Percentiles rank a stretch among this genome's conserved stretches.
Conservation (phyloP, 1,140 invertebrate genomes). For the Hylaeus volcanicus region DNA sequence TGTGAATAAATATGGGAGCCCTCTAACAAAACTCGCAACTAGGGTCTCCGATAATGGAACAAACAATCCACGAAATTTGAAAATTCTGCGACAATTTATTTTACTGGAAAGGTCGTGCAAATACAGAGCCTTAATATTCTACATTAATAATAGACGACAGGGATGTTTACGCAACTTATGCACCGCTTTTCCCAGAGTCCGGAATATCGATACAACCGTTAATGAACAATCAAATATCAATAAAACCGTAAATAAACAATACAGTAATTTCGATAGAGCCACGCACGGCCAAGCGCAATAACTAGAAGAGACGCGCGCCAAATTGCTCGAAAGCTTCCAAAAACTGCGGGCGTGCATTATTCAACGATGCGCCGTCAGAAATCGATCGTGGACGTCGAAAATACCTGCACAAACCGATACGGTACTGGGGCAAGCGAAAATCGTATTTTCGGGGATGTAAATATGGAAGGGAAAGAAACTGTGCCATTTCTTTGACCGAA, state of each 20-base stretch:
- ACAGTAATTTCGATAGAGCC: neutral
- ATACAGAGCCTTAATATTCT: neutral
- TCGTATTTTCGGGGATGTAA: neutral
- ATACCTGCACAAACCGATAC: neutral
- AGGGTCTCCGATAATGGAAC: too few relatives aligned
- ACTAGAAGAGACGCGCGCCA: neutral
- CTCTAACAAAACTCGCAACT: too few relatives aligned
- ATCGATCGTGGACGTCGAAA: neutral
- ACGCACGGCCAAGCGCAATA: neutral
- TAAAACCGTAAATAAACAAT: slow-evolving; percentile 16
- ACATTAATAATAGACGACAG: neutral
- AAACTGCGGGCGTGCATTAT: slow-evolving; percentile 23
- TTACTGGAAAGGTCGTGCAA: too few relatives aligned
- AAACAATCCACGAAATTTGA: too few relatives aligned
- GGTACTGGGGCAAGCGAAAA: neutral
- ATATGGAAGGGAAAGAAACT: neutral
- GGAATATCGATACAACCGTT: slow-evolving; percentile 11
- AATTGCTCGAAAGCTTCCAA: slow-evolving; percentile 23
- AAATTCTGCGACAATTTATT: too few relatives aligned
- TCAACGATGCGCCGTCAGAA: neutral
- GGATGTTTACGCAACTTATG: neutral
- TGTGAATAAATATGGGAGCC: too few relatives aligned
- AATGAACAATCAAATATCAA: slow-evolving; percentile 21
- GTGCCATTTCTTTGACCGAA: too few relatives aligned
- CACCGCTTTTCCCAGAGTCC: neutral